Evolutionary conservation across 2,888 invertebrate species (phyloP).

Genomic region (Eupithecia abbreviata): DNA sequence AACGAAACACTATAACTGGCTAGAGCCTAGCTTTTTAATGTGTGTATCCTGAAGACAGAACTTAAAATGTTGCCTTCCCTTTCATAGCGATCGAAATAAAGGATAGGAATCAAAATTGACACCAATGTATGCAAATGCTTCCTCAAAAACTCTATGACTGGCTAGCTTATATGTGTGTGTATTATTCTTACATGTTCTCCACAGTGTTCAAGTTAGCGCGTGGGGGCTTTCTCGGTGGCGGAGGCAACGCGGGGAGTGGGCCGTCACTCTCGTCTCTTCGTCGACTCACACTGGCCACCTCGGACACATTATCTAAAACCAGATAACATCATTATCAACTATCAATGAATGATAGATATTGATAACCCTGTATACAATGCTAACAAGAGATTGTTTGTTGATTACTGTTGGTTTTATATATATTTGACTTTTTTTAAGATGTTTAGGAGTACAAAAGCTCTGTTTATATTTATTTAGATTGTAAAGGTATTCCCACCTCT

Average conservation of each 20-base stretch:
- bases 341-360: slow-evolving; percentile 16
- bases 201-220: slow-evolving; percentile 60
- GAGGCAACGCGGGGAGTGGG: slow-evolving; percentile 75
- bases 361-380: slow-evolving; percentile 29
- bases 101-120: too few relatives aligned
- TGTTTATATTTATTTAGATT: neutral
- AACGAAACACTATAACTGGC: neutral
- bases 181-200: slow-evolving; percentile 61
- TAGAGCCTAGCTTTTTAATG: neutral
- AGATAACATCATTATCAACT: slow-evolving; percentile 25
- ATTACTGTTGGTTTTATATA: neutral
- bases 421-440: neutral
- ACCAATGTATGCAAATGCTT: too few relatives aligned
- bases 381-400: slow-evolving; percentile 15
- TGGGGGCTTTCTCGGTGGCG: slow-evolving; percentile 74
- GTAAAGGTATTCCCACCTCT: neutral
- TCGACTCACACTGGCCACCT: slow-evolving; percentile 63
- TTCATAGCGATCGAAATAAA: too few relatives aligned
- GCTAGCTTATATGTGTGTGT: too few relatives aligned
- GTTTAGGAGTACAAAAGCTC: neutral
- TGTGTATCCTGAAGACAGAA: too few relatives aligned
- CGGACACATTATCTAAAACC: slow-evolving; percentile 69
- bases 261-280: slow-evolving; percentile 71
- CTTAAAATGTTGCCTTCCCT: too few relatives aligned
- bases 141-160: too few relatives aligned